Conservation (phyloP, 2,888 invertebrate species). For the Caenorhabditis sp. region DNA sequence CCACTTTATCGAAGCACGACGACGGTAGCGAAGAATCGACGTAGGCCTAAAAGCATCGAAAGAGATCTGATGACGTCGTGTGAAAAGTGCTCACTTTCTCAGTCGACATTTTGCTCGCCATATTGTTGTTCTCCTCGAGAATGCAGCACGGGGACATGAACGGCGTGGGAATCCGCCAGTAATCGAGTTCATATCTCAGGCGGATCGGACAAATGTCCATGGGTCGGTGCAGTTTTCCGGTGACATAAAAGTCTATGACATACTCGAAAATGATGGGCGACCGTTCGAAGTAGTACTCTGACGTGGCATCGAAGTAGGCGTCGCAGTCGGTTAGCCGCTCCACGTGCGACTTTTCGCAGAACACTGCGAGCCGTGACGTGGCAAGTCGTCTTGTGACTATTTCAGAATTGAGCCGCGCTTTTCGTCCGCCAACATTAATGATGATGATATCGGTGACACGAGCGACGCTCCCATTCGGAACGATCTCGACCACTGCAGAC, state of each 20-base stretch:
- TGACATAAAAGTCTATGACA: slow-evolving; percentile 73
- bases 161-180: slow-evolving; percentile 73
- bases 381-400: slow-evolving; percentile 57
- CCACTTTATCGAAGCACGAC: slow-evolving; percentile 72
- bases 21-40: slow-evolving; percentile 66
- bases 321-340: slow-evolving; percentile 75
- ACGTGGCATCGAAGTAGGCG: slow-evolving; percentile 72
- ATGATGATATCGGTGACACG: slow-evolving; percentile 25
- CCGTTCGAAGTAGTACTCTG: slow-evolving; percentile 77
- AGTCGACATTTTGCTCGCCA: slow-evolving; percentile 40
- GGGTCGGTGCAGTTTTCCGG: slow-evolving; percentile 76
- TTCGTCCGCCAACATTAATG: slow-evolving; percentile 54
- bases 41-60: slow-evolving; percentile 56
- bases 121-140: slow-evolving; percentile 66
- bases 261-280: slow-evolving; percentile 76
- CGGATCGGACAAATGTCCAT: slow-evolving; percentile 78
- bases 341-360: slow-evolving; percentile 69
- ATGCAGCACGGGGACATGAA: slow-evolving; percentile 68
- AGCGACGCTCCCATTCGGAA: slow-evolving; percentile 20
- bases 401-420: slow-evolving; percentile 45
- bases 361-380: slow-evolving; percentile 66
- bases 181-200: slow-evolving; percentile 75
- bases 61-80: not conserved
- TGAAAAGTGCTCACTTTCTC: slow-evolving; percentile 36
- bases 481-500: not conserved